These are phyloP conservation scores for Bergia sp. DNA, from an alignment of 92 coral and sea anemone genomes.

Conservation along the genomic window DNA sequence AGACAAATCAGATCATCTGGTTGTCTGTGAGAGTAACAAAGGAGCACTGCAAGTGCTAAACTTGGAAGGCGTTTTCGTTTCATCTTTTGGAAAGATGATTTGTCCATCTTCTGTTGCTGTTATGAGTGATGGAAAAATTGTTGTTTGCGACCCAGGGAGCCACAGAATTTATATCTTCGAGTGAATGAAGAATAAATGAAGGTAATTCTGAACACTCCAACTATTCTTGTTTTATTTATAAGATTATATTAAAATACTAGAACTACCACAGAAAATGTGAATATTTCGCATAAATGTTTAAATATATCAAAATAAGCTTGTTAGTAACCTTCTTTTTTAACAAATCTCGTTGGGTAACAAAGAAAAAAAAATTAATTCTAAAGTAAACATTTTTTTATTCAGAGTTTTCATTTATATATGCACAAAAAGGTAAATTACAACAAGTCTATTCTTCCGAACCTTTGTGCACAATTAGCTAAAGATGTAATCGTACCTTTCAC, in stretches of 20 bases:
- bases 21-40: slow-evolving; percentile 28
- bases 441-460: too few relatives aligned
- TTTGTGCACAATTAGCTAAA: too few relatives aligned
- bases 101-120: slow-evolving; percentile 29
- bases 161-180: slow-evolving; percentile 24
- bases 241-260: too few relatives aligned
- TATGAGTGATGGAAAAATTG: slow-evolving; percentile 26
- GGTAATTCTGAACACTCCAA: not conserved
- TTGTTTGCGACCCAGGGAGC: slow-evolving; percentile 1
- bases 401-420: too few relatives aligned
- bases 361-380: not conserved
- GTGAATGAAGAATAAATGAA: not conserved
- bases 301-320: not conserved
- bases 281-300: too few relatives aligned
- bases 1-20: slow-evolving; percentile 30
- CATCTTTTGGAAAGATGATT: slow-evolving; percentile 25
- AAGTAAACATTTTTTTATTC: too few relatives aligned
- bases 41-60: slow-evolving; percentile 36
- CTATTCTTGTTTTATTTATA: too few relatives aligned
- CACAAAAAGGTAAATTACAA: too few relatives aligned
- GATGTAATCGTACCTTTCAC: too few relatives aligned
- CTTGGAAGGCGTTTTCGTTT: slow-evolving; percentile 13
- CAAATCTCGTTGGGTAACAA: not conserved
- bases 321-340: not conserved
- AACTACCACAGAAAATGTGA: too few relatives aligned